Conservation (phyloP, 2,113 vertebrate species). For the Microcebus griseorufus region DNA sequence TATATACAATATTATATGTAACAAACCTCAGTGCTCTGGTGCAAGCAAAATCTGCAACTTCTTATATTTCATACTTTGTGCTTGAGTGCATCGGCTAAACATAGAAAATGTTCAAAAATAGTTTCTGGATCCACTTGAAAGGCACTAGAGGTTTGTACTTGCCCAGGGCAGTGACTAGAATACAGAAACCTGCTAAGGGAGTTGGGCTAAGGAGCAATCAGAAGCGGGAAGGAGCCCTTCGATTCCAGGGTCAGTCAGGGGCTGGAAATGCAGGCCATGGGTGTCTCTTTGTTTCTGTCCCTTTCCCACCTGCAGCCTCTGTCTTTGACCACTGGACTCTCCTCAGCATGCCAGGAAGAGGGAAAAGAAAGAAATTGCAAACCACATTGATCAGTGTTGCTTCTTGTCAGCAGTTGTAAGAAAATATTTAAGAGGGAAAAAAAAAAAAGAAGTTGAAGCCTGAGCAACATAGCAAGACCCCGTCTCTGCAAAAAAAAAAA, state of each 20-base stretch:
- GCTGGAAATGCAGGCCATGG: neutral
- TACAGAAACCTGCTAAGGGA: neutral
- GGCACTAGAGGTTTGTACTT: constrained; percentile 12
- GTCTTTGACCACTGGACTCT: neutral
- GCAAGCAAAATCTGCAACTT: neutral
- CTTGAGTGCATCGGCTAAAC: constrained; percentile 48
- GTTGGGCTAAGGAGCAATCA: rapidly evolving
- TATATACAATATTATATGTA: neutral
- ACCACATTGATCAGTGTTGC: neutral
- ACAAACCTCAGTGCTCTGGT: neutral
- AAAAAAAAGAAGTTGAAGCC: neutral
- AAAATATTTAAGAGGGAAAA: neutral
- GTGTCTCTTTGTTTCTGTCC: neutral
- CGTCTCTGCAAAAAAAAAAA: no score
- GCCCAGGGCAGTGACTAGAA: constrained; percentile 37
- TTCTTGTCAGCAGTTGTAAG: constrained; percentile 1
- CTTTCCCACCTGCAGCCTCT: neutral
- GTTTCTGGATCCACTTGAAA: constrained; percentile 49
- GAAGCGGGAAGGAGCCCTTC: neutral
- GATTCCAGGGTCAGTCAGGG: rapidly evolving
- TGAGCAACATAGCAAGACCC: no score
- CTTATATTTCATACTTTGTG: constrained; percentile 31
- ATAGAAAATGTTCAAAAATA: constrained; percentile 58
- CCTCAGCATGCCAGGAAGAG: neutral
- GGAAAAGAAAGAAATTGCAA: constrained; percentile 51